Evolutionary conservation across 2,113 vertebrate genomes (phyloP), one percentile per base, ranked within the genome.

Genomic region (Pseudolaguvia tuberculata): DNA sequence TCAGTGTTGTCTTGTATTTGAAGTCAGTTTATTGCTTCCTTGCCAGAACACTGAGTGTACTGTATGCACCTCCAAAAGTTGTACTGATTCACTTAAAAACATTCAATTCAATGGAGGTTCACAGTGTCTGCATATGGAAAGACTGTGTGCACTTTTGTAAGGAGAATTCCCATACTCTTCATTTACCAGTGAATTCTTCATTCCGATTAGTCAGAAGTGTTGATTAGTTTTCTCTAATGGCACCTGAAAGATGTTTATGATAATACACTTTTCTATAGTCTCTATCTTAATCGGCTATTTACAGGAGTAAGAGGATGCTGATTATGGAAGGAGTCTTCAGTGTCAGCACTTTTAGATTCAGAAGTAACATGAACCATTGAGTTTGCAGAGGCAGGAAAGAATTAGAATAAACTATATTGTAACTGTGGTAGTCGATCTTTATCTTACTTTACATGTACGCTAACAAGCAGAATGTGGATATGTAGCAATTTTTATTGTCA

Each of bases 21-120:
- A 78, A 63, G 80, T 76, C n/a, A n/a, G n/a, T n/a, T 50, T 61
- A 75, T 61, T 21, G 70, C 55, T 62, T 68, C 73, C 65, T 62
- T 56, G 59, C 48, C 25, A 68, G 61, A 6, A 17, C 31, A 12
- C 12, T 4, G 39, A 42, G 55, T n/a, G 55, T 59, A 35, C n/a
- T 10, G 42, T 10, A n/a, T 58, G 29, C 72, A 73, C 70, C 55
- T 53, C 57, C 39, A 27, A 67, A 75, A 29, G n/a, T 21, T 45
- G 42, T 39, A 51, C 57, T 48, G 45, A 31, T 25, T n/a, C 5
- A 52, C n/a, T 13, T 67, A 29, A 29, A 70, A 72, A 52, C 52
- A 65, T 63, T 70, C 31, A 35, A 68, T 58, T 27, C n/a, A 68
- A 56, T 56, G 47, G 50, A 8, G 18, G 61, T 65, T 75, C 61